Evolutionary conservation across 1,140 invertebrate species (phyloP).

Genomic region (Melipona quadrifasciata): DNA sequence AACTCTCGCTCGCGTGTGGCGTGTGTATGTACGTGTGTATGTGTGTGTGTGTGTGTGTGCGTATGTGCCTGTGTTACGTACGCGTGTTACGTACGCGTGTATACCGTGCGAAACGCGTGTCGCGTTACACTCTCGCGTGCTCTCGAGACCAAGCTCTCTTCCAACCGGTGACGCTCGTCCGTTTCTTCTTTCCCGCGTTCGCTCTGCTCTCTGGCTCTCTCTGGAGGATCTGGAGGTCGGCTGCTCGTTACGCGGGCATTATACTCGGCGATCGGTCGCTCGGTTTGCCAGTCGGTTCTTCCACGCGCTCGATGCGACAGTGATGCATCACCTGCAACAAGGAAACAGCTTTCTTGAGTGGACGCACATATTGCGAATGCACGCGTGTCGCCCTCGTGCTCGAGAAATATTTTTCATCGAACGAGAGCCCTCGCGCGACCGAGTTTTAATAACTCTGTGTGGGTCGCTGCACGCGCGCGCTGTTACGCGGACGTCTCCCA

Average conservation of each 20-base stretch:
- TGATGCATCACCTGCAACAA: slow-evolving; percentile 72
- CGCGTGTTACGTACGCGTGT: neutral
- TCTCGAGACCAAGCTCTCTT: no score
- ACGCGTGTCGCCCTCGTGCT: neutral
- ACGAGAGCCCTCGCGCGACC: neutral
- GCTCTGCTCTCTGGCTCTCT: neutral
- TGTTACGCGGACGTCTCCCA: neutral
- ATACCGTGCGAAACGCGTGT: neutral
- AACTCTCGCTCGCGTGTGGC: neutral
- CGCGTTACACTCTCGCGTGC: slow-evolving; percentile 6
- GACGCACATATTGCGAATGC: neutral
- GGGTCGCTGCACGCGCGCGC: neutral
- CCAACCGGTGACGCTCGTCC: neutral
- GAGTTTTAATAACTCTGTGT: slow-evolving; percentile 9
- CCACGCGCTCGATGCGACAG: slow-evolving; percentile 32
- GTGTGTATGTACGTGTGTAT: no score
- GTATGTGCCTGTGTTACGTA: neutral
- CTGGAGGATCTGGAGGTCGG: neutral
- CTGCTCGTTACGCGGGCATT: slow-evolving; percentile 54
- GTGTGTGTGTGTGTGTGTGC: neutral
- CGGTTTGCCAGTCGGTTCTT: slow-evolving; percentile 25
- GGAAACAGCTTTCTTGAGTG: neutral
- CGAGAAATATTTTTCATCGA: neutral
- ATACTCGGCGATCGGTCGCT: slow-evolving; percentile 16
- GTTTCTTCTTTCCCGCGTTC: neutral